Base-by-base conservation (phyloP, 2,113 vertebrate species). In the Hippocampus mohnikei region DNA sequence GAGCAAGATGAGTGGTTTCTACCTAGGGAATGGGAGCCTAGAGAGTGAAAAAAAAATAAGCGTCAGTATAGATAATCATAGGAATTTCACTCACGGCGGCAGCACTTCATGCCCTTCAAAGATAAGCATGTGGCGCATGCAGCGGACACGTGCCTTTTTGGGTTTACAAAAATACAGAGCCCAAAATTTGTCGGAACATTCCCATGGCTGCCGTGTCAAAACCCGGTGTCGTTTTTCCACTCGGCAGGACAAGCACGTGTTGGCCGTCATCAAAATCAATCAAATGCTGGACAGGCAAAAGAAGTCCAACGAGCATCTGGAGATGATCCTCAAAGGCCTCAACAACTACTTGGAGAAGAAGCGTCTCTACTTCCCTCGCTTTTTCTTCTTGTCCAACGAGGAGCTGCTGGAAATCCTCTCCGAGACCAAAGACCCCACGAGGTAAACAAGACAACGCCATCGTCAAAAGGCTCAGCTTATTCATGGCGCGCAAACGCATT, bases 311-410 rank as follows among this genome's bases (percentile, higher is more conserved):
- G 91, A 94, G 60, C 86, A 95, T 67, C 85, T 96, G 81, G 95
- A 96, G 67, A 85, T 94, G 66, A 96, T 97, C 82, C 91, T 96
- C 33, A 95, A 95, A 81, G 94, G 95, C 70, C 93, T 96, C n/a
- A 96, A 96, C 77, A 93, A 93, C 69, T 96, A 98, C 82, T 85
- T 97, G 84, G 95, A 96, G 82, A 96, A 95, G 88, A 96, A 96
- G 65, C 92, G 95, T 11, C 92, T 98, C 5, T 95, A 85, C 79
- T 98, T 96, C 62, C 95, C 95, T 21, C 91, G 95, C 59, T 98
- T 98, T 88, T 98, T 97, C 85, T 97, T 98, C 88, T 84, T 96
- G 60, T 98, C 95, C 21, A 97, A 97, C 12, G 95, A 97, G 66
- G 95, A 98, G 83, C 91, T 98, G 55, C 93, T 97, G 72, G 94